phyloP scores from a whole-genome alignment of 2,113 vertebrate genomes.

The Zosterops lateralis region DNA sequence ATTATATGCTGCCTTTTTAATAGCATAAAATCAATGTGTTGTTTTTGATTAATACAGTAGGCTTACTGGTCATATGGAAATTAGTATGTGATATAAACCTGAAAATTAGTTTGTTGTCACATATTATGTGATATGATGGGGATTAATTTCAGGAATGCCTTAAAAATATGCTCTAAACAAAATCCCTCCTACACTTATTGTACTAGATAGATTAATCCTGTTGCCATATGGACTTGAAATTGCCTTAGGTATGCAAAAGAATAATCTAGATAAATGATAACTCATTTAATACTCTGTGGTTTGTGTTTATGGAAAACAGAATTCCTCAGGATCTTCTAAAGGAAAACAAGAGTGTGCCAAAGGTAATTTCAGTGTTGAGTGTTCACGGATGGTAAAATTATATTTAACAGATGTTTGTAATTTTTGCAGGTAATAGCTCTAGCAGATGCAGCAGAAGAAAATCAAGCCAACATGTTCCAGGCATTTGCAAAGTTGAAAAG shows the following conservation, averaged over 20 bases:
- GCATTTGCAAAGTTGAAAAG: constrained; percentile 83
- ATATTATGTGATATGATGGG: not conserved
- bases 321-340: constrained; percentile 51
- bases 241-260: not conserved
- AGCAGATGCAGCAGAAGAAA: constrained; percentile 89
- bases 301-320: constrained; percentile 61
- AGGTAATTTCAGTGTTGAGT: constrained; percentile 31
- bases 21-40: not conserved
- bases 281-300: constrained; percentile 11
- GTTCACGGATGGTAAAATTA: constrained; percentile 12
- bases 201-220: not conserved
- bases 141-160: not conserved
- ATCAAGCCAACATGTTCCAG: constrained; percentile 78
- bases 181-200: not conserved
- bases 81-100: not conserved
- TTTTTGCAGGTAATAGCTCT: constrained; percentile 87
- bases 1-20: not conserved
- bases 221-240: constrained; percentile 44
- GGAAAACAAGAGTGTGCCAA: constrained; percentile 49
- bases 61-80: not conserved
- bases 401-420: constrained; percentile 51
- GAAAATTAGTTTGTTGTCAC: not conserved
- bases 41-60: not conserved
- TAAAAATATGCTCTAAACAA: not conserved
- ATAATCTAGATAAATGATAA: constrained; percentile 46